phyloP scores from a whole-genome alignment of 2,113 vertebrate species.

The Andinoacara biseriatus region DNA sequence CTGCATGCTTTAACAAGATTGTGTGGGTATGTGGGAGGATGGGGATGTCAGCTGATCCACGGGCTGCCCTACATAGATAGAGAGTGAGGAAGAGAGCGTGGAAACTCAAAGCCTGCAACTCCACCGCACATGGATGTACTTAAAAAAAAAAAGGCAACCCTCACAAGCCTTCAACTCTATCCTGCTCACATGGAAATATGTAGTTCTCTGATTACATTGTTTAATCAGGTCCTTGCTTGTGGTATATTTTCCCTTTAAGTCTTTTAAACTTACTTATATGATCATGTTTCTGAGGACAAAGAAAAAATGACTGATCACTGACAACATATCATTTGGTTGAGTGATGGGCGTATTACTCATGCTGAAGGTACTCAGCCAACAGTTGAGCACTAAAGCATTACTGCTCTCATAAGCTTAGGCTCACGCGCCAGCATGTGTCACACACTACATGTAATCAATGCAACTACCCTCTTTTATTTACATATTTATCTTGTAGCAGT shows the following conservation, averaged over 20 bases:
- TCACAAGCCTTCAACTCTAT: slow-evolving; percentile 16
- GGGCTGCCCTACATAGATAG: slow-evolving; percentile 79
- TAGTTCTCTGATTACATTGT: slow-evolving; percentile 17
- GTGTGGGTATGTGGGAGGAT: slow-evolving; percentile 81
- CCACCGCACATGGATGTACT: slow-evolving; percentile 37
- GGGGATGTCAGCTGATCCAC: slow-evolving; percentile 81
- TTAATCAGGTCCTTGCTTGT: slow-evolving; percentile 1
- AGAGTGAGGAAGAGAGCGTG: slow-evolving; percentile 48
- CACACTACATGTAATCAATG: neutral
- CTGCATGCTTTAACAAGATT: slow-evolving; percentile 82
- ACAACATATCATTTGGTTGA: slow-evolving; percentile 28
- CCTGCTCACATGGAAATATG: slow-evolving; percentile 15
- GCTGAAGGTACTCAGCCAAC: slow-evolving; percentile 7
- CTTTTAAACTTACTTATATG: slow-evolving; percentile 8
- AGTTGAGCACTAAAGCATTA: neutral
- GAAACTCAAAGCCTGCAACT: slow-evolving; percentile 58
- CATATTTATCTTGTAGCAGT: neutral
- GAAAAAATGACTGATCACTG: slow-evolving; percentile 17
- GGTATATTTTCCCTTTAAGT: neutral
- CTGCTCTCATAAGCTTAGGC: neutral
- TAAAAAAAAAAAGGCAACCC: neutral
- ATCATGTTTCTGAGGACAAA: slow-evolving; percentile 27
- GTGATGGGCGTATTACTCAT: slow-evolving; percentile 31
- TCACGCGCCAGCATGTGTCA: neutral
- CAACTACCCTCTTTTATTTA: neutral